Evolutionary conservation across 2,797 vertebrate species (phyloP), one percentile per base, ranked within the genome.

Genomic region (Schizothorax lantsangensis): DNA sequence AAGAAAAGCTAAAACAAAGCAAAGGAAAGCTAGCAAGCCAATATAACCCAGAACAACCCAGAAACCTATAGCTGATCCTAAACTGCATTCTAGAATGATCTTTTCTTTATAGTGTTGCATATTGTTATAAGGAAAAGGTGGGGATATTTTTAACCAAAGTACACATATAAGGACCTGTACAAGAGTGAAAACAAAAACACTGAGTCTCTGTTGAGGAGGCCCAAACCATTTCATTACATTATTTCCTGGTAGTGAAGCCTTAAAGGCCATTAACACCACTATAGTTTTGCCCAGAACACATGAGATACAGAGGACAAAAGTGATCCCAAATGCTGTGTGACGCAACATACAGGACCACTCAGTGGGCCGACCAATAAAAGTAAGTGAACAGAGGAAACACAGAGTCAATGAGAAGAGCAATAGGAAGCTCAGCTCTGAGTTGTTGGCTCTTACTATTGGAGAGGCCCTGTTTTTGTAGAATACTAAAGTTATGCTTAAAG

Each of bases 221-320:
- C 94, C 94, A 89, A 95, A 94, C 92, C 93, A 95, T 83, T 94
- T 95, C 91, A 94, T 93, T 0, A 91, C 87, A 87, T 94, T 91
- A 30, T 84, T 93, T 0, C 92, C 94, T 81, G 94, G 94, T 38
- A 92, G 89, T 64, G 92, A 93, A 5, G 92, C 92, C 71, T 73
- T 93, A 87, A 95, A 95, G 14, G 92, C 93, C 91, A 94, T 92
- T 73, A 94, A 85, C 75, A 95, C 94, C 5, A 94, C 92, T 83
- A 94, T 81, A 59, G 93, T 95, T 91, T 80, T 80, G 1, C 78
- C 78, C 0, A 80, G 57, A 30, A 80, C 38, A 26, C 78, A 80
- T 0, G 78, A 80, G 78, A 80, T 80, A 26, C 78, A 80, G 38
- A 80, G 78, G 0, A 62, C 54, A 62, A 80, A 80, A 36, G 92